Percentiles rank a stretch among this genome's conserved stretches.
These are phyloP conservation scores for Villa cingulata DNA, from an alignment of 2,888 invertebrate genomes.

Conservation along the genomic window DNA sequence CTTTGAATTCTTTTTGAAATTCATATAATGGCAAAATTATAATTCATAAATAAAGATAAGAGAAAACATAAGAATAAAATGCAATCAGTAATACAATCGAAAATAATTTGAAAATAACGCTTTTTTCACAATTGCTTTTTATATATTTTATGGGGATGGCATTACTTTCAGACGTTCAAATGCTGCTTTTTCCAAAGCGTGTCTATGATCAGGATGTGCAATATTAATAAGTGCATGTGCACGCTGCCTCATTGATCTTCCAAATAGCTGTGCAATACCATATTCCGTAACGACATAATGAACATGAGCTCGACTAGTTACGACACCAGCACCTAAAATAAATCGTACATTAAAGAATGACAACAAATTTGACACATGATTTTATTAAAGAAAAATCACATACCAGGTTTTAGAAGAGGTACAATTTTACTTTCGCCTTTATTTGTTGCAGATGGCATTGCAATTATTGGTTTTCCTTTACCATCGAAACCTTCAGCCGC, in stretches of 20 bases:
- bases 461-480: conserved; percentile 80
- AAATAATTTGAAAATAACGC: no score
- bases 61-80: no score
- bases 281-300: conserved; percentile 90
- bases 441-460: conserved; percentile 66
- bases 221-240: conserved; percentile 80
- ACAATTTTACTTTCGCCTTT: conserved; percentile 75
- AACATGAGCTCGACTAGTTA: conserved; percentile 80
- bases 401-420: conserved; percentile 67
- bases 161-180: conserved; percentile 70
- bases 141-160: conserved; percentile 42
- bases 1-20: no score
- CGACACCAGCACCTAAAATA: conserved; percentile 74
- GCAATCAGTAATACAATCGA: no score
- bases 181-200: conserved; percentile 70
- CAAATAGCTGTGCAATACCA: conserved; percentile 81
- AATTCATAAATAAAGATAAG: no score
- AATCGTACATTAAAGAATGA: no score
- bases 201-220: conserved; percentile 79
- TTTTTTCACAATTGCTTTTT: no score
- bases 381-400: conserved; percentile 9
- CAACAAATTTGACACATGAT: no score
- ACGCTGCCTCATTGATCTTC: conserved; percentile 76
- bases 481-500: conserved; percentile 77
- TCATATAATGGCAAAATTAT: no score